Base-by-base conservation (phyloP, 92 coral and sea anemone species). In the Anthopleura xanthogrammica region DNA sequence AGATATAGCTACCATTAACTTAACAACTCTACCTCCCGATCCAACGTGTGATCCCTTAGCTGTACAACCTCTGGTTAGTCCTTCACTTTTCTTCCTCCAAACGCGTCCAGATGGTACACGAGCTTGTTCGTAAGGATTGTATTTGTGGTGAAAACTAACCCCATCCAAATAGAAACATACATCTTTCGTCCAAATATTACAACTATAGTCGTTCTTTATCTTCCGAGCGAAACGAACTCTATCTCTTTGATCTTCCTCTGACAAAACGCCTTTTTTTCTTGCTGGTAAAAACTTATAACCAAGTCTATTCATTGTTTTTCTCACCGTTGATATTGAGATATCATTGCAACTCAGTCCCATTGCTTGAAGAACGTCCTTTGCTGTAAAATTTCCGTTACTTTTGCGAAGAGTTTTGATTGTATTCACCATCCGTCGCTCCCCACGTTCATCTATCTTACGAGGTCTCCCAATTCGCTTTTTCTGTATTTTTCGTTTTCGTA, bases 161-260 rank as follows among this genome's bases (percentile, higher is more conserved):
- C 89, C 91, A 60, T 88, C 94, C 42, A 91, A 68, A 80, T 88
- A 88, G 60, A 91, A 91, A 5, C 85, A 83, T 12, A 90, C 52
- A 5, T 64, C 36, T 23, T 88, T 41, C 60, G 79, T 78, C 94
- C 91, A 90, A 41, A 87, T 60, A 72, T 48, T 76, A 70, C 78
- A 52, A 43, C 83, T 9, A 60, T 83, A 90, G 36, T 78, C 22
- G 36, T 80, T 77, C 83, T 76, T 82, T 29, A 87, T 76, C 16
- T 54, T 52, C 58, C 72, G 22, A 13, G 91, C 91, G 80, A 87
- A 90, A 9, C 48, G 52, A 9, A 87, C 76, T 42, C n/a, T n/a
- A n/a, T n/a, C n/a, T n/a, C 58, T 73, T 52, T 54, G 36, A 77
- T 90, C 90, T 23, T 66, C 52, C 57, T 78, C 17, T 65, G 71